Evolutionary conservation across 2,797 vertebrate genomes (phyloP), one percentile per base, ranked within the genome.

Genomic region (Cetoscarus ocellatus): DNA sequence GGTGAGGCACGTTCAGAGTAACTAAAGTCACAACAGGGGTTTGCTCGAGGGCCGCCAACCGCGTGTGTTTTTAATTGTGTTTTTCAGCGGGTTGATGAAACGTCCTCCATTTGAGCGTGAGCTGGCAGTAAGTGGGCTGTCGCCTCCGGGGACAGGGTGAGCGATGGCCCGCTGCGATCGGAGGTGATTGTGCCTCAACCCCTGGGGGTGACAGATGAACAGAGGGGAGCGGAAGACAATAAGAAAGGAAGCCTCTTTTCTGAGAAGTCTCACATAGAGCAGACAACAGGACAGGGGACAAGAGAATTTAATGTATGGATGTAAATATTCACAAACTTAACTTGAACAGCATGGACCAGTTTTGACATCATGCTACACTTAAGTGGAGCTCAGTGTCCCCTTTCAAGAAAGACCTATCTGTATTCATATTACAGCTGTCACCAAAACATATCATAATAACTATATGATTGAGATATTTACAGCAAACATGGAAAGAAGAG

Each of bases 71-170:
- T 92, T 92, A 92, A 93, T 92, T 90, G 88, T 84, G 83, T 91
- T 92, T 94, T 50, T 91, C 34, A 27, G 79, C 64, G 42, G 73
- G 67, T 88, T 89, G 88, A 93, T 92, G 88, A 90, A 86, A 88
- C 87, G 87, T 87, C 88, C 72, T 88, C 85, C 82, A 75, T 92
- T 91, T 88, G 84, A 88, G 80, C 84, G 51, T 54, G 81, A 71
- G 88, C 76, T 82, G 82, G 82, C 87, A 86, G 86, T 88, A 90
- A 91, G 88, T 90, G 85, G 92, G 75, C 79, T 90, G 91, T 93
- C 88, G 80, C 91, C 92, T 92, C 76, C 77, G 74, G 92, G 89
- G 88, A 91, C 87, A 86, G 70, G 45, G 85, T 91, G 89, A 94
- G 85, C 85, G 73, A 90, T 90, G 88, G 84, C 68, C 77, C 36